Evolutionary conservation across 2,113 vertebrate species (phyloP).

Genomic region (Spea multiplicata): DNA sequence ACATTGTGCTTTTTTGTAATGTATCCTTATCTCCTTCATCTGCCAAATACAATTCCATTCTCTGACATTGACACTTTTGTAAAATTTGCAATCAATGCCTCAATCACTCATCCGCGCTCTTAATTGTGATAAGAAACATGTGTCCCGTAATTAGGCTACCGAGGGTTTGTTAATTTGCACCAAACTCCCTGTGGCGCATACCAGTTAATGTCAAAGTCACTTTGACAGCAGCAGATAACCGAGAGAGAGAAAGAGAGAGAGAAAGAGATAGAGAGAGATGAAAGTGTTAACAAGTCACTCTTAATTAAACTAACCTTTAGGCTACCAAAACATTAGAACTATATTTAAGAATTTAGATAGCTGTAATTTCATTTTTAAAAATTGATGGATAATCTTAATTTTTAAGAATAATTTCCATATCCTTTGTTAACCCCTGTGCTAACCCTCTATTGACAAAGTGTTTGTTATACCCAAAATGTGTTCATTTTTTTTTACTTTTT

Average conservation of each 20-base stretch:
- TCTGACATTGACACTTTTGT: conserved; percentile 57
- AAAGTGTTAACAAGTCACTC: conserved; percentile 39
- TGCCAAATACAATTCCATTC: conserved; percentile 63
- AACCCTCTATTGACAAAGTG: no score
- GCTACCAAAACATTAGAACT: not conserved
- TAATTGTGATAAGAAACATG: conserved; percentile 80
- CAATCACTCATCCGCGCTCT: conserved; percentile 64
- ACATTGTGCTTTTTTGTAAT: not conserved
- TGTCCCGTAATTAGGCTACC: conserved; percentile 83
- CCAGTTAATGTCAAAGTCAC: conserved; percentile 73
- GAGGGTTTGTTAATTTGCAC: conserved; percentile 76
- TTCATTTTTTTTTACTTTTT: no score
- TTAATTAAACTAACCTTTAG: not conserved
- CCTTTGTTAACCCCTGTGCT: no score
- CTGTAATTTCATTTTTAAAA: no score
- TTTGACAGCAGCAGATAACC: conserved; percentile 62
- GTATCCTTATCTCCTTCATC: conserved; percentile 38
- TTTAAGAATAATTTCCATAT: no score
- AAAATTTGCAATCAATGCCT: conserved; percentile 67
- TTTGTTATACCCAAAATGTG: no score
- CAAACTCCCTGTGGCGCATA: conserved; percentile 59
- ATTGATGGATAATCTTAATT: no score
- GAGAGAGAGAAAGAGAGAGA: conserved; percentile 58
- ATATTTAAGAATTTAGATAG: no score
- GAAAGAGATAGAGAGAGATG: conserved; percentile 54